phyloP scores from a whole-genome alignment of 2,797 vertebrate species.

The Cirrhinus mrigala region DNA sequence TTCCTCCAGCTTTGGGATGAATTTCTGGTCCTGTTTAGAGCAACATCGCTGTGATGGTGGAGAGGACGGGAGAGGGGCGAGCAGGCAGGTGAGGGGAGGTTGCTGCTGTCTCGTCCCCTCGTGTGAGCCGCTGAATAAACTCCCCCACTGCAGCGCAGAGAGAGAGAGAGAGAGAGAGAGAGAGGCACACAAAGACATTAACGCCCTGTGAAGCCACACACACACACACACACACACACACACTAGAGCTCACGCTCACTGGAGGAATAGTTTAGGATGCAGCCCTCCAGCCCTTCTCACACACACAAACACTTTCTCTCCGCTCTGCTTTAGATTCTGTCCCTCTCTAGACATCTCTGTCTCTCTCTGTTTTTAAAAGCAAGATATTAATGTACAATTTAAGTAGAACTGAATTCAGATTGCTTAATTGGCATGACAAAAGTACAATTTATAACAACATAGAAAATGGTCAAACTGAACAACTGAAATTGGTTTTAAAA shows the following conservation, averaged over 20 bases:
- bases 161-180: conserved; percentile 44
- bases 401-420: neutral
- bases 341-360: neutral
- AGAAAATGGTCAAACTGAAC: no score
- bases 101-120: conserved; percentile 68
- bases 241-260: neutral
- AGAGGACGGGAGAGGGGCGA: conserved; percentile 46
- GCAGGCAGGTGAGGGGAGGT: conserved; percentile 58
- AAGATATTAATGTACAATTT: neutral
- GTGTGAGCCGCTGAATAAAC: conserved; percentile 68
- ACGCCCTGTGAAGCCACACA: conserved; percentile 40
- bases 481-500: no score
- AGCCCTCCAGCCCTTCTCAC: neutral
- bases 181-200: conserved; percentile 50
- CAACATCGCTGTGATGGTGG: neutral
- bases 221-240: conserved; percentile 48
- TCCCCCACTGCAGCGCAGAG: conserved; percentile 71
- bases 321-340: neutral
- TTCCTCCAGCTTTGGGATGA: neutral
- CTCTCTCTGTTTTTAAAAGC: neutral
- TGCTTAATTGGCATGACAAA: neutral
- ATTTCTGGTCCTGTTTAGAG: conserved; percentile 3
- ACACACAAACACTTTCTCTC: neutral
- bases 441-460: neutral
- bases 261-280: conserved; percentile 37